phyloP scores from a whole-genome alignment of 2,888 invertebrate genomes.

The Abrostola tripartita region DNA sequence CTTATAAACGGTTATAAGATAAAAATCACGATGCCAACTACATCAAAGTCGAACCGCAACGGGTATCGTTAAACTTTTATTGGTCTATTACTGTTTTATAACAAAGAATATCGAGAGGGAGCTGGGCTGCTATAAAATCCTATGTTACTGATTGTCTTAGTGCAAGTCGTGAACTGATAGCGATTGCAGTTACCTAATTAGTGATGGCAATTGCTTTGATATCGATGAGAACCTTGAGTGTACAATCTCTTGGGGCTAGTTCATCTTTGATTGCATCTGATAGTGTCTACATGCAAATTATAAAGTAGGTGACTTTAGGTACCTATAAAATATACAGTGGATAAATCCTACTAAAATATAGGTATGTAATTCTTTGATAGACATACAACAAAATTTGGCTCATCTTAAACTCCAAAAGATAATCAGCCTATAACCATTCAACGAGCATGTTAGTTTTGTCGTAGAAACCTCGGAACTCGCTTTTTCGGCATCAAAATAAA shows the following conservation, averaged over 20 bases:
- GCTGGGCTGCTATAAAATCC: constrained; percentile 60
- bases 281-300: too few species aligned
- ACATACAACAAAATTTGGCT: too few species aligned
- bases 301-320: too few species aligned
- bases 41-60: constrained; percentile 57
- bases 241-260: neutral
- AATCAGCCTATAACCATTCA: too few species aligned
- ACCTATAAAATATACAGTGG: too few species aligned
- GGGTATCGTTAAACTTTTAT: constrained; percentile 71
- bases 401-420: too few species aligned
- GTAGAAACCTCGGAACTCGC: too few species aligned
- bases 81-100: constrained; percentile 72
- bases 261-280: too few species aligned
- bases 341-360: too few species aligned
- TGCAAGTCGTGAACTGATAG: constrained; percentile 39
- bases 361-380: too few species aligned
- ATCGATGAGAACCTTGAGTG: neutral
- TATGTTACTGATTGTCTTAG: constrained; percentile 45
- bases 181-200: constrained; percentile 30
- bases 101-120: constrained; percentile 72
- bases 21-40: constrained; percentile 55
- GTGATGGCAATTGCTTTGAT: constrained; percentile 12
- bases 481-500: too few species aligned
- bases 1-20: constrained; percentile 44
- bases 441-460: too few species aligned